Evolutionary conservation across 2,888 invertebrate genomes (phyloP), one percentile per base, ranked within the genome.

Genomic region (Trichopria drosophilae): DNA sequence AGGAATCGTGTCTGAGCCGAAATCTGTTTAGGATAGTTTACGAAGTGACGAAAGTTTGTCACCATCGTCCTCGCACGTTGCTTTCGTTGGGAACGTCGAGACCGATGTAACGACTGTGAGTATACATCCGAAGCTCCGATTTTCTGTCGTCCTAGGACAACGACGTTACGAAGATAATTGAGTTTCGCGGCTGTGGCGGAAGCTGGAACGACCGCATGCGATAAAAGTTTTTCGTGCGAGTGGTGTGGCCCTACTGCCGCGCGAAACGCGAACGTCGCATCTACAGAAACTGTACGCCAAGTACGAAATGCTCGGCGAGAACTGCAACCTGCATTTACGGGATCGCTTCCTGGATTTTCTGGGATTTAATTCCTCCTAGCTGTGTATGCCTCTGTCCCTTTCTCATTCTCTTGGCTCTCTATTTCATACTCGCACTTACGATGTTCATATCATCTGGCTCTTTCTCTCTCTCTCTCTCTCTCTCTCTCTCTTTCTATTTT

Each of bases 1-100:
- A 64, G 62, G 64, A 70, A 65, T 65, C 67, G 57, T 70, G 70
- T 71, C 66, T 58, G 60, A 63, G 62, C 58, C 58, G 60, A 65
- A 65, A 66, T 62, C 65, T 63, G 66, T 68, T 70, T 67, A 58
- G 62, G 46, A 55, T 64, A 67, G 69, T 69, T 55, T 70, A 63
- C 56, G 58, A 55, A 55, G 45, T 26, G 43, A 51, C 16, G 41
- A 41, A 57, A 57, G 51, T 53, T 57, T 28, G n/a, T n/a, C n/a
- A n/a, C n/a, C n/a, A 26, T n/a, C 9, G 26, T 26, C n/a, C 26
- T n/a, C n/a, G n/a, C n/a, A n/a, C n/a, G n/a, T n/a, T n/a, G n/a
- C n/a, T n/a, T n/a, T n/a, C n/a, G n/a, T n/a, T n/a, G n/a, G n/a
- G n/a, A n/a, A n/a, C n/a, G n/a, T n/a, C n/a, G n/a, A n/a, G n/a